Conservation (phyloP, 2,888 invertebrate species). For the Emmelina monodactyla region DNA sequence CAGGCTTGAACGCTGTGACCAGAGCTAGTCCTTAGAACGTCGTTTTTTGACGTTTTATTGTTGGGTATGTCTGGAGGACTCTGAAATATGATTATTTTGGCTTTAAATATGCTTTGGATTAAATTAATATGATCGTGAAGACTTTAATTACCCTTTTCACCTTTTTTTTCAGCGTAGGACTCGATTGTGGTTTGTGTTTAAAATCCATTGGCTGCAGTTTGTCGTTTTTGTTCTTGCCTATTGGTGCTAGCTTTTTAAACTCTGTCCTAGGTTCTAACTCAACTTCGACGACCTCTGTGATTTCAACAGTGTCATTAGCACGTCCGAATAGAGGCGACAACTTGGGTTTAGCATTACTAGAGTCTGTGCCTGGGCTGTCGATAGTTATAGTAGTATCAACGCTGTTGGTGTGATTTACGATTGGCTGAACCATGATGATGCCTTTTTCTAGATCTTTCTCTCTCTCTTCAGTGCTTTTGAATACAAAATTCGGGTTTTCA, state of each 20-base stretch:
- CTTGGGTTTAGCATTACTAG: conserved; percentile 37
- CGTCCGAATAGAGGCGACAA: conserved; percentile 51
- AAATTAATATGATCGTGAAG: no score
- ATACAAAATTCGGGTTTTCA: conserved; percentile 49
- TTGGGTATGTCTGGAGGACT: no score
- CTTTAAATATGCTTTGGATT: no score
- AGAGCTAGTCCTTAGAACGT: no score
- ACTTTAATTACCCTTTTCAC: conserved; percentile 30
- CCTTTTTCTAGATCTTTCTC: conserved; percentile 26
- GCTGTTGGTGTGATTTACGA: conserved; percentile 30
- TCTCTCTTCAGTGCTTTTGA: conserved; percentile 21
- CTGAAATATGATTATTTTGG: no score
- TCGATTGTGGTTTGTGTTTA: conserved; percentile 48
- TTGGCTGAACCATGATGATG: conserved; percentile 48
- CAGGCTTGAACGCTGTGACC: no score
- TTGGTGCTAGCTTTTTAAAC: conserved; percentile 51
- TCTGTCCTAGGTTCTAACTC: conserved; percentile 50
- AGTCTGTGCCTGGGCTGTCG: conserved; percentile 39
- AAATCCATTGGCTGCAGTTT: conserved; percentile 44
- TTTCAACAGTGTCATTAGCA: conserved; percentile 22
- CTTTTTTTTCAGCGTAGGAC: conserved; percentile 37
- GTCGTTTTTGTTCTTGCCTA: conserved; percentile 33
- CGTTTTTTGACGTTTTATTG: no score
- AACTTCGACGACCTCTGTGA: conserved; percentile 33
- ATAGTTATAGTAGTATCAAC: conserved; percentile 49